Conservation (phyloP, 2,797 vertebrate genomes). For the Hylomyscus alleni region DNA sequence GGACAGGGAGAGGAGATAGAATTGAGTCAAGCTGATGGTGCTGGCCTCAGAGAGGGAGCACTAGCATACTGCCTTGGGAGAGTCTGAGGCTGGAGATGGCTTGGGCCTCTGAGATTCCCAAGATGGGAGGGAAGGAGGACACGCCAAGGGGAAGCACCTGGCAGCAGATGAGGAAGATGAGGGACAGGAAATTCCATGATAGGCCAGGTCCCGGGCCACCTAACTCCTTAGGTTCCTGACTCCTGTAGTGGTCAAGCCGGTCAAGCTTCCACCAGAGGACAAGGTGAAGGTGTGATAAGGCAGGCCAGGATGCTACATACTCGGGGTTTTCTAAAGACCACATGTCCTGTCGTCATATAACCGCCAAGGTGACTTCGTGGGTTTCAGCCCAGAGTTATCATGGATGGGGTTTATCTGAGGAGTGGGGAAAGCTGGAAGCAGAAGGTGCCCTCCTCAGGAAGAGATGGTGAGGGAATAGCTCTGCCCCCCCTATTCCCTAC, state of each 20-base stretch:
- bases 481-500: not conserved
- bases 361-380: not conserved
- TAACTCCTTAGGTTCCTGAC: not conserved
- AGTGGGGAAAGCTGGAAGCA: not conserved
- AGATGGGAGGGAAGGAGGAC: too few species aligned
- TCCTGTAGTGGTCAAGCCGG: not conserved
- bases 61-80: not conserved
- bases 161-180: not conserved
- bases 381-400: not conserved
- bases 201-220: not conserved
- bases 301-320: accelerated
- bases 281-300: not conserved
- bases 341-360: not conserved
- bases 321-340: accelerated
- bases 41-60: not conserved
- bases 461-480: not conserved
- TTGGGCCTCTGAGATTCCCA: too few species aligned
- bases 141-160: not conserved
- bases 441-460: not conserved
- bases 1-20: not conserved
- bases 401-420: not conserved
- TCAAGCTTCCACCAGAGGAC: not conserved
- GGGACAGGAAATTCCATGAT: not conserved
- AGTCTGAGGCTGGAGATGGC: not conserved
- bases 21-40: not conserved